Base-by-base conservation (phyloP, 2,113 vertebrate genomes). In the Megaceryle torquata region DNA sequence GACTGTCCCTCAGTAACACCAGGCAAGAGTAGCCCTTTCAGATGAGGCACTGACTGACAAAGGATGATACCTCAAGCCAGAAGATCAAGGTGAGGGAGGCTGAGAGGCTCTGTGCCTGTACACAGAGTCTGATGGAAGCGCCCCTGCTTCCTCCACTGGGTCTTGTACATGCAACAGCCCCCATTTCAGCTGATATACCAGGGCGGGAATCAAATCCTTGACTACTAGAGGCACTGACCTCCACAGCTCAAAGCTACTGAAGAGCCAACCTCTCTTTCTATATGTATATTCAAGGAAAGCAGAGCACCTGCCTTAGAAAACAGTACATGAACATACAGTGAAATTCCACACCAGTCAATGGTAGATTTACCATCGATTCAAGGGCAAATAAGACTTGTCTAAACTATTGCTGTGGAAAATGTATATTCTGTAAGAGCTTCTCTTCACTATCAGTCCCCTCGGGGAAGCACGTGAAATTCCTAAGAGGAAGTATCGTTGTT, bases 401-500 rank as follows among this genome's bases (percentile, higher is more conserved):
- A 3, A 83, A 75, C 59, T 74, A 35, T 4, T 84, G 43, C 46
- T 33, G 22, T 26, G 41, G 56, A 72, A 93, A 86, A 51, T 8
- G 8, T 15, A 12, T 56, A 53, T 53, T 82, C 82, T 83, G 8
- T 5, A 18, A 57, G 53, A 92, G 39, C 12, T 15, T 5, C n/a
- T 13, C 13, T 60, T 80, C 2, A 5, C 56, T 35, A 19, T 51
- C 69, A 48, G 69, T 24, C 24, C 39, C 92, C 81, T 71, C 33
- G n/a, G 72, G 79, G 67, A 86, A 93, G 51, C 76, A 74, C 72
- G 24, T 5, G 9, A 56, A 65, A 94, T 31, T 61, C 3, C 0
- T 50, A 74, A 86, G 64, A 86, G 78, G 83, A 89, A 95, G 69
- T 43, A 76, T 76, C 46, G 1, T 48, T 79, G 69, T 82, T 87